phyloP scores from a whole-genome alignment of 1,140 invertebrate genomes.

The Andricus grossulariae region DNA sequence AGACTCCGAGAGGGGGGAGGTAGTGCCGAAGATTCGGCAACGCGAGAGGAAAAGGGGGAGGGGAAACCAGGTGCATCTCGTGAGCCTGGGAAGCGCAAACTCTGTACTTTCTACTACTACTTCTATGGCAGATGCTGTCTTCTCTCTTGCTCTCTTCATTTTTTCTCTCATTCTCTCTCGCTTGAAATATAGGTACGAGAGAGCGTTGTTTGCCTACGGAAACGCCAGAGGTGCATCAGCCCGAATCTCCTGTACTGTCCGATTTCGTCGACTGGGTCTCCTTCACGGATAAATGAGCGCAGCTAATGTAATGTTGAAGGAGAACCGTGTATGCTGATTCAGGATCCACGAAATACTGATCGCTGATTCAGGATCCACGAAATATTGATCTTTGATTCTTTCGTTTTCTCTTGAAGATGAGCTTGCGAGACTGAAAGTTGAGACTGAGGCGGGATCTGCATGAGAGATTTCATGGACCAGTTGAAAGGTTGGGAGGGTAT shows the following conservation, averaged over 20 bases:
- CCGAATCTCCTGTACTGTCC: constrained; percentile 35
- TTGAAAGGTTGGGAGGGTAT: neutral
- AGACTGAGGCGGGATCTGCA: constrained; percentile 12
- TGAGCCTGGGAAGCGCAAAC: constrained; percentile 70
- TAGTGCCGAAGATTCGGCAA: constrained; percentile 30
- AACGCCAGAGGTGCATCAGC: constrained; percentile 42
- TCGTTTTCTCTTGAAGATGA: constrained; percentile 8
- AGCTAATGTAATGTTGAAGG: neutral
- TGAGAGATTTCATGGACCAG: neutral
- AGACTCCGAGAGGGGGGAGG: constrained; percentile 32
- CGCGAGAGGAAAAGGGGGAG: constrained; percentile 42
- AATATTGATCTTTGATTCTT: constrained; percentile 21
- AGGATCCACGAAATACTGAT: too few species aligned
- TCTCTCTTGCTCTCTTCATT: constrained; percentile 32
- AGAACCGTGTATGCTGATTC: neutral
- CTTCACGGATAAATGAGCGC: constrained; percentile 46
- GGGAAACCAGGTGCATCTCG: constrained; percentile 63
- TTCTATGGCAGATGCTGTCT: constrained; percentile 55
- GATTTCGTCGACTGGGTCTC: constrained; percentile 40
- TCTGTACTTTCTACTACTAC: constrained; percentile 40
- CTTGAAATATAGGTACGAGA: constrained; percentile 39
- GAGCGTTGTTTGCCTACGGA: constrained; percentile 13
- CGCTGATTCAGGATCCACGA: neutral
- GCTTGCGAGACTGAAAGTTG: constrained; percentile 22
- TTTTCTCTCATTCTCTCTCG: constrained; percentile 47